Evolutionary conservation across 2,113 vertebrate genomes (phyloP).

Genomic region (Hemiprocne comata): DNA sequence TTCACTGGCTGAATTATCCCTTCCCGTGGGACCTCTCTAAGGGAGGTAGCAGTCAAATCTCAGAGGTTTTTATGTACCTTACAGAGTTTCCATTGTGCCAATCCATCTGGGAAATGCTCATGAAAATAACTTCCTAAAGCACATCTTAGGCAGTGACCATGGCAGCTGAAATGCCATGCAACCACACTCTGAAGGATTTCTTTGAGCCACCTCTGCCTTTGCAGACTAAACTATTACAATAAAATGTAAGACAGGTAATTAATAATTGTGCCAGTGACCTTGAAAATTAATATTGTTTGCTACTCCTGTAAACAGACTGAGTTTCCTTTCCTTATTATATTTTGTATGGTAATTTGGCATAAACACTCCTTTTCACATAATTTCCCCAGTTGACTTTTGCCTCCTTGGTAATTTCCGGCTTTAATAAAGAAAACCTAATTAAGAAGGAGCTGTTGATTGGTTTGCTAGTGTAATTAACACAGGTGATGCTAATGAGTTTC

Average conservation of each 20-base stretch:
- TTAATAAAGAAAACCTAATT: constrained; percentile 99
- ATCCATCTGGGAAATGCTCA: constrained; percentile 24
- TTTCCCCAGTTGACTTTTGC: constrained; percentile 90
- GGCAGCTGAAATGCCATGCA: constrained; percentile 41
- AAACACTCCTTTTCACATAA: constrained; percentile 85
- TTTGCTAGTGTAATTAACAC: constrained; percentile 99
- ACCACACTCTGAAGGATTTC: constrained; percentile 38
- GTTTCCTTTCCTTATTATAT: constrained; percentile 81
- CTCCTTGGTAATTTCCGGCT: constrained; percentile 92
- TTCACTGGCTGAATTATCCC: background rate
- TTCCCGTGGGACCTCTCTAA: background rate
- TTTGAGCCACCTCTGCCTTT: constrained; percentile 30
- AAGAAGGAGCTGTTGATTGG: constrained; percentile 97
- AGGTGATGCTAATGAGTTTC: constrained; percentile 99
- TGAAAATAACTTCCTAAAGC: constrained; percentile 70
- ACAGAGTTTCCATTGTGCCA: constrained; percentile 28
- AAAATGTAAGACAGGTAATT: constrained; percentile 79
- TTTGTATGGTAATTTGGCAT: constrained; percentile 81
- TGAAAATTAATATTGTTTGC: constrained; percentile 85
- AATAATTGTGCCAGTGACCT: constrained; percentile 82
- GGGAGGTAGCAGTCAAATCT: background rate
- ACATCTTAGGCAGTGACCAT: constrained; percentile 14
- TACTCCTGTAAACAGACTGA: constrained; percentile 79
- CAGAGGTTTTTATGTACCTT: constrained; percentile 37
- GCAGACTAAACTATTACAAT: constrained; percentile 73